A percentile compares a stretch with the other conserved stretches of the same genome.
These are phyloP conservation scores for Romanogobio albipinnatus DNA, from an alignment of 2,113 vertebrate genomes.

Conservation along the genomic window DNA sequence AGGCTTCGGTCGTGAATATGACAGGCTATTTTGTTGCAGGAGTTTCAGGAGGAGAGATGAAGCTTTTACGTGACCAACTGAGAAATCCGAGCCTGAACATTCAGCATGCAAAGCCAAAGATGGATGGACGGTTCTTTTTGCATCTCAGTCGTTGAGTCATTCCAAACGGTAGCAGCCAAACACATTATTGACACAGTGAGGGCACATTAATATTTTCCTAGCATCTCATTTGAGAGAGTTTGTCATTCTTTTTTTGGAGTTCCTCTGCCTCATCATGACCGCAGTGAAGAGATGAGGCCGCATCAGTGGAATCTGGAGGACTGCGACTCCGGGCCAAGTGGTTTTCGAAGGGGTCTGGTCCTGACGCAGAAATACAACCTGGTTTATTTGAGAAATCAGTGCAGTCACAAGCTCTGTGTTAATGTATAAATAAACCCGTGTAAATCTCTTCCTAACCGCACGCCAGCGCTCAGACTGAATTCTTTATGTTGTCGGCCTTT, in stretches of 20 bases:
- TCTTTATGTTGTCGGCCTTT: constrained; percentile 30
- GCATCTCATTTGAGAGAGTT: constrained; percentile 46
- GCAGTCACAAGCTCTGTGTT: constrained; percentile 49
- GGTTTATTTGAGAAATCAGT: constrained; percentile 49
- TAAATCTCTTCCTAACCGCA: constrained; percentile 46
- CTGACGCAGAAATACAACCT: constrained; percentile 46
- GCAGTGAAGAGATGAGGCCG: constrained; percentile 60
- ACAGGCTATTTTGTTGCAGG: background rate
- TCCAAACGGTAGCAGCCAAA: constrained; percentile 62
- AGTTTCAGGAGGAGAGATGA: constrained; percentile 36
- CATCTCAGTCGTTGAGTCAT: constrained; percentile 50
- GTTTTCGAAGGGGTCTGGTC: constrained; percentile 59
- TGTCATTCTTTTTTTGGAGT: constrained; percentile 7
- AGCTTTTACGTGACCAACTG: constrained; percentile 28
- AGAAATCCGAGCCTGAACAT: constrained; percentile 43
- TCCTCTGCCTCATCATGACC: constrained; percentile 56
- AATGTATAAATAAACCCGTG: constrained; percentile 51
- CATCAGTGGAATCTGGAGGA: constrained; percentile 58
- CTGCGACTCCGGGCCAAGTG: constrained; percentile 57
- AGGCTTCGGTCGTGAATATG: background rate
- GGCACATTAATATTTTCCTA: constrained; percentile 64
- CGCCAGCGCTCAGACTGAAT: constrained; percentile 21
- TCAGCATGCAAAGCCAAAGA: constrained; percentile 32
- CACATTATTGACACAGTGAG: constrained; percentile 64
- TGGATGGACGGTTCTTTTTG: constrained; percentile 36